Percentiles rank a stretch among this genome's conserved stretches.
Conservation (phyloP, 2,797 vertebrate genomes). For the Glossophaga mutica region DNA sequence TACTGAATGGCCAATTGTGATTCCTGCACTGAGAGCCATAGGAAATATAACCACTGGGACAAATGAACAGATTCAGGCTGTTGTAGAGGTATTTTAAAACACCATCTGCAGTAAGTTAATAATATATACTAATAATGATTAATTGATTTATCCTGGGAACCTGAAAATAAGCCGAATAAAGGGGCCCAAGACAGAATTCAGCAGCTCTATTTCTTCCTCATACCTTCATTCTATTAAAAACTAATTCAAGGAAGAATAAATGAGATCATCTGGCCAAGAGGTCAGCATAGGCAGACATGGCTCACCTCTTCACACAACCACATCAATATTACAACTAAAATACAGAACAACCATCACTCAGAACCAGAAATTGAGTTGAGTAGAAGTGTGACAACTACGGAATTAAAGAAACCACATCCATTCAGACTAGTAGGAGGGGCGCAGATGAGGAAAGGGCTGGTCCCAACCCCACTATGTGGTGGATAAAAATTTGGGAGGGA, state of each 20-base stretch:
- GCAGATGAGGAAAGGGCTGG: no score
- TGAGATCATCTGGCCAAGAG: no score
- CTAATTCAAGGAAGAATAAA: background rate
- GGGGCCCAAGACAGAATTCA: background rate
- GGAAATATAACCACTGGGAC: background rate
- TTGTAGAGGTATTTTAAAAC: background rate
- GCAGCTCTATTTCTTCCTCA: background rate
- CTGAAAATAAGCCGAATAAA: background rate
- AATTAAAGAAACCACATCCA: no score
- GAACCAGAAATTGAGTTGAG: no score
- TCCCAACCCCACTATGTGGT: no score
- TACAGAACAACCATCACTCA: no score
- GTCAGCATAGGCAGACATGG: no score
- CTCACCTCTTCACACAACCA: no score
- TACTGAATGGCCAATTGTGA: background rate
- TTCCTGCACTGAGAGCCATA: background rate
- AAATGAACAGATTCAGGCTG: background rate
- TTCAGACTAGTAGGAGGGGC: no score
- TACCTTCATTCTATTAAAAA: background rate
- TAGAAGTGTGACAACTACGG: no score
- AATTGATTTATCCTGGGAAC: background rate
- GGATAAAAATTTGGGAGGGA: no score
- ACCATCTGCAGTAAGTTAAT: background rate
- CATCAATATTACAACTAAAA: no score
- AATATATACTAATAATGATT: background rate